These are phyloP conservation scores for Mormyrops attenuatus DNA, from an alignment of 2,797 vertebrate genomes.

Conservation along the genomic window DNA sequence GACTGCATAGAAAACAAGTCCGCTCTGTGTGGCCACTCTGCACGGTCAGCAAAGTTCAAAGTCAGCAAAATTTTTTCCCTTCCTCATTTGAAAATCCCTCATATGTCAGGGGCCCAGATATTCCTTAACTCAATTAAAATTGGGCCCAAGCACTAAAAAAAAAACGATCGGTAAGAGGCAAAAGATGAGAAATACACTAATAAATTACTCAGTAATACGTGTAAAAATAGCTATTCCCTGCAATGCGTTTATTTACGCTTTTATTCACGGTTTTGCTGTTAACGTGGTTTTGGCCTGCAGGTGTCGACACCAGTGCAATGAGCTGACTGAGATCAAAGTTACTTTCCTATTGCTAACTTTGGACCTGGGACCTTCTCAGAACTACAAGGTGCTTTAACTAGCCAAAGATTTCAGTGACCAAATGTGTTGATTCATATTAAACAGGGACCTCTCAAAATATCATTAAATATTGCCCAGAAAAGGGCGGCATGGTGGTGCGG, in stretches of 20 bases:
- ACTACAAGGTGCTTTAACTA: background rate
- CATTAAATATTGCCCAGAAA: background rate
- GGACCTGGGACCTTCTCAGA: background rate
- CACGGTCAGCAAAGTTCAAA: constrained; percentile 19
- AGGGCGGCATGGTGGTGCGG: background rate
- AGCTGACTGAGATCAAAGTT: background rate
- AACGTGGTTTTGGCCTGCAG: background rate
- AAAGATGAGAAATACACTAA: background rate
- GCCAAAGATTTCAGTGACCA: background rate
- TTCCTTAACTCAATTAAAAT: background rate
- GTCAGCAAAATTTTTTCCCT: constrained; percentile 17
- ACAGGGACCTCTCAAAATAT: background rate
- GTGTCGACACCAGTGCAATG: background rate
- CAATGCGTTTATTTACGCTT: background rate
- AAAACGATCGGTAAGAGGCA: background rate
- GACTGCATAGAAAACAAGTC: constrained; percentile 26
- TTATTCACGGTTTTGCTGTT: background rate
- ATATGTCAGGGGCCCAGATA: background rate
- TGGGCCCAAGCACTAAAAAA: background rate
- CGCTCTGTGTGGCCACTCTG: background rate
- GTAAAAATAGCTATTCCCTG: background rate
- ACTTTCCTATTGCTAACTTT: background rate
- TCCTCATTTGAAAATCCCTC: constrained; percentile 15
- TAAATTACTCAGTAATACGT: background rate
- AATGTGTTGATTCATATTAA: background rate